phyloP scores from a whole-genome alignment of 2,113 vertebrate species.

The Zosterops hypoxanthus region DNA sequence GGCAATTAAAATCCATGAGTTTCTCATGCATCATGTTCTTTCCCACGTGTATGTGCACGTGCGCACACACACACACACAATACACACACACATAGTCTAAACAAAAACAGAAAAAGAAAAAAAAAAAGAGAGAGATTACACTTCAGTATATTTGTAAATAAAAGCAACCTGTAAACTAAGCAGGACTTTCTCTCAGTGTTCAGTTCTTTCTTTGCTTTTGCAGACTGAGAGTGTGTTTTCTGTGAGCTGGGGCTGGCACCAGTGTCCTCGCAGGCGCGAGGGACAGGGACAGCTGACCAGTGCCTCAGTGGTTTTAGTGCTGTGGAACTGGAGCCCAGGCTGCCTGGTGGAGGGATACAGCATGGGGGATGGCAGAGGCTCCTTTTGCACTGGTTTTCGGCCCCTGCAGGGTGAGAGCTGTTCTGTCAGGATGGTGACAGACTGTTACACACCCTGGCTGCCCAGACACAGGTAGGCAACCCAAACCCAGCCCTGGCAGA shows the following conservation, averaged over 20 bases:
- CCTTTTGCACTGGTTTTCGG: rapidly evolving
- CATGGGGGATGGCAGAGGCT: not conserved
- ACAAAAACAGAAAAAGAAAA: conserved; percentile 50
- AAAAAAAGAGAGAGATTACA: conserved; percentile 70
- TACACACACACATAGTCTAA: not conserved
- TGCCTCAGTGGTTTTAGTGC: rapidly evolving
- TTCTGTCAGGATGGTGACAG: not conserved
- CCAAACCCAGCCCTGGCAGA: not conserved
- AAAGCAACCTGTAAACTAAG: conserved; percentile 78
- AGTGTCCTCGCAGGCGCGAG: rapidly evolving
- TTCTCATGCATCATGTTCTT: conserved; percentile 52
- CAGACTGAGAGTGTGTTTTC: not conserved
- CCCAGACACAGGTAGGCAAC: not conserved
- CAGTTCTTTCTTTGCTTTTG: conserved; percentile 16
- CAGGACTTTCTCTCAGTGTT: not conserved
- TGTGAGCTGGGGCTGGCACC: not conserved
- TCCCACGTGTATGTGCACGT: not conserved
- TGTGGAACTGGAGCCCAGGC: not conserved
- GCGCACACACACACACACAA: not conserved
- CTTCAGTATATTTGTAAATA: conserved; percentile 84
- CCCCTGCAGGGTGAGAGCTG: not conserved
- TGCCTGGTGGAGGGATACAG: not conserved
- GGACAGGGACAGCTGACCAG: not conserved
- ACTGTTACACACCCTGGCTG: too few relatives aligned
- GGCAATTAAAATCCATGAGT: conserved; percentile 15